A percentile compares a stretch with the other conserved stretches of the same genome.
Evolutionary conservation across 2,797 vertebrate genomes (phyloP).

Genomic region (Poliocrania exsul): DNA sequence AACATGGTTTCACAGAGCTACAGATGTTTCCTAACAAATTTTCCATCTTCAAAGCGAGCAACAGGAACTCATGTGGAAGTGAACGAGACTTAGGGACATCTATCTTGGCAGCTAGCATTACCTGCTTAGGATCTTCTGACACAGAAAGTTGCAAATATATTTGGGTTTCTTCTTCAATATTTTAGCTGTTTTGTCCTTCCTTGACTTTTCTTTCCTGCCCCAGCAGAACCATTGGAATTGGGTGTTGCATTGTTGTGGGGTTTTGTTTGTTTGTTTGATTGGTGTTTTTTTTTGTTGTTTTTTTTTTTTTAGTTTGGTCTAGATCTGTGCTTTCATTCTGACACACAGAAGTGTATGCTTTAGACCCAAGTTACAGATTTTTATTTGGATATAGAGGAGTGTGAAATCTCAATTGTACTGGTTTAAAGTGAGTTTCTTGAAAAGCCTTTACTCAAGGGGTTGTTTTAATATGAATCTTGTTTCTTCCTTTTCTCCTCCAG

Average conservation of each 20-base stretch:
- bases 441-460: neutral
- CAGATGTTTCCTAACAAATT: neutral
- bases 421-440: neutral
- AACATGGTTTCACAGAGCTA: neutral
- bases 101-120: neutral
- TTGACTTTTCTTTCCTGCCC: neutral
- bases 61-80: neutral
- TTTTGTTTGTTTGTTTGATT: too few relatives aligned
- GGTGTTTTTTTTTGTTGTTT: rapidly evolving
- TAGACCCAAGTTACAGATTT: neutral
- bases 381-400: neutral
- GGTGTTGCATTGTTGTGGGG: too few relatives aligned
- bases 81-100: neutral
- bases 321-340: neutral
- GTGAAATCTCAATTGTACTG: neutral
- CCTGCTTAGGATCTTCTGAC: neutral
- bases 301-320: neutral
- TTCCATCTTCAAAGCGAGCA: neutral
- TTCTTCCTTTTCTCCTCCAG: neutral
- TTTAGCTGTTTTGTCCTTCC: neutral
- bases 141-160: neutral
- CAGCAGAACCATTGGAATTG: neutral
- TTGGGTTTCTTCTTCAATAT: neutral
- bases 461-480: neutral
- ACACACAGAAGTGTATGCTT: neutral